Evolutionary conservation across 2,888 invertebrate species (phyloP), one percentile per base, ranked within the genome.

Genomic region (Cephus spinipes): DNA sequence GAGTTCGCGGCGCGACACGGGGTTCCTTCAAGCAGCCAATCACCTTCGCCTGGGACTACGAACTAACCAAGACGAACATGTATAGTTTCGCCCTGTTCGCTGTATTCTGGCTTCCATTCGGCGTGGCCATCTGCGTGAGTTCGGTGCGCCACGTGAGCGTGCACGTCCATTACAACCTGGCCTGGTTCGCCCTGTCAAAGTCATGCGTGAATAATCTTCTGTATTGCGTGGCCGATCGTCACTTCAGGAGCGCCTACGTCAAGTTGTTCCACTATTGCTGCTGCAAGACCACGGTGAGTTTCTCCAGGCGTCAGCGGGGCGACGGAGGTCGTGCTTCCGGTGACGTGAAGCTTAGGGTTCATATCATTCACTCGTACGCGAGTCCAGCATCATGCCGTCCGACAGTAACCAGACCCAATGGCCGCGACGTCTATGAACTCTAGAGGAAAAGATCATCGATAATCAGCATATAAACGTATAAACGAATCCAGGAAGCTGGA

Each of bases 191-290:
- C 0, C 91, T 96, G 23, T 93, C 93, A 83, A 95, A 96, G 83
- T 94, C 95, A 0, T 94, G 95, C 82, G 89, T 96, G 81, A 95
- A 95, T 81, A 94, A 94, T 83, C 92, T 95, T 33, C 88, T 96
- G 68, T 95, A 95, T 88, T 94, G 95, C 85, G 91, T 94, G 6
- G 91, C 94, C n/a, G 95, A 96, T 87, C 92, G 93, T 12, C 94
- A 94, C 87, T 96, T 96, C 87, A 93, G 96, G 68, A 93, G 93
- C 79, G 95, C 96, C 11, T 96, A 95, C 89, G 92, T 94, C 23
- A 94, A 95, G 87, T 92, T 96, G 12, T 96, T 96, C 88, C 95
- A 95, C 87, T 97, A 96, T 87, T 96, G 96, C 87, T 96, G 95
- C 89, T 96, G 96, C 92, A 96, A 96, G 90, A 96, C 94, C 12